Evolutionary conservation across 2,888 invertebrate genomes (phyloP).

Genomic region (Oxyteleia sp.): DNA sequence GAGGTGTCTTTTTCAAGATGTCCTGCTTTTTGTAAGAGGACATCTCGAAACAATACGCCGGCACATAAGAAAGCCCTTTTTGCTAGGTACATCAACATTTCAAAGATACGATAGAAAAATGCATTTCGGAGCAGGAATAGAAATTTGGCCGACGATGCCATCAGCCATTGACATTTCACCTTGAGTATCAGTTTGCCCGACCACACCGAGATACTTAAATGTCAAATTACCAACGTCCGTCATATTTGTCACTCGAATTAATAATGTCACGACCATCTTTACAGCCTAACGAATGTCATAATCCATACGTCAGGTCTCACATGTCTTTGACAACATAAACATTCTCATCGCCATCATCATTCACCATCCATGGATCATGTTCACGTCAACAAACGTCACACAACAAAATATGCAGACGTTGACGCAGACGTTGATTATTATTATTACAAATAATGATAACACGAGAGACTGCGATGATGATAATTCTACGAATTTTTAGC

Average conservation of each 20-base stretch:
- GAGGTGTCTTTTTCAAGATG: no score
- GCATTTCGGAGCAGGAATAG: no score
- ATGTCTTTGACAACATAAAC: conserved; percentile 24
- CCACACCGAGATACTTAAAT: neutral
- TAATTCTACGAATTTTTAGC: conserved; percentile 75
- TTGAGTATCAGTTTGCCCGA: no score
- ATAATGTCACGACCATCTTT: conserved; percentile 53
- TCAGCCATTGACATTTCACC: no score
- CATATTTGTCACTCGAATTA: conserved; percentile 61
- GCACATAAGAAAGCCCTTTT: no score
- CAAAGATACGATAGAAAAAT: no score
- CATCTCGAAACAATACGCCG: no score
- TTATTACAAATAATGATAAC: conserved; percentile 66
- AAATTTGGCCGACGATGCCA: no score
- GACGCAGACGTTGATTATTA: conserved; percentile 55
- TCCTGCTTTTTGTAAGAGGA: no score
- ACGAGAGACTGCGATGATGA: conserved; percentile 77
- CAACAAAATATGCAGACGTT: conserved; percentile 68
- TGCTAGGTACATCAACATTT: no score
- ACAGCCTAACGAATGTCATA: conserved; percentile 59
- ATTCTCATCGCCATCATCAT: conserved; percentile 32
- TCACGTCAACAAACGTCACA: conserved; percentile 62
- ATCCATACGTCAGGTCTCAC: conserved; percentile 28
- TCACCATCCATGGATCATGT: conserved; percentile 41
- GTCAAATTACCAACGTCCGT: conserved; percentile 54